Evolutionary conservation across 2,797 vertebrate species (phyloP), one percentile per base, ranked within the genome.

Genomic region (Iguana delicatissima): DNA sequence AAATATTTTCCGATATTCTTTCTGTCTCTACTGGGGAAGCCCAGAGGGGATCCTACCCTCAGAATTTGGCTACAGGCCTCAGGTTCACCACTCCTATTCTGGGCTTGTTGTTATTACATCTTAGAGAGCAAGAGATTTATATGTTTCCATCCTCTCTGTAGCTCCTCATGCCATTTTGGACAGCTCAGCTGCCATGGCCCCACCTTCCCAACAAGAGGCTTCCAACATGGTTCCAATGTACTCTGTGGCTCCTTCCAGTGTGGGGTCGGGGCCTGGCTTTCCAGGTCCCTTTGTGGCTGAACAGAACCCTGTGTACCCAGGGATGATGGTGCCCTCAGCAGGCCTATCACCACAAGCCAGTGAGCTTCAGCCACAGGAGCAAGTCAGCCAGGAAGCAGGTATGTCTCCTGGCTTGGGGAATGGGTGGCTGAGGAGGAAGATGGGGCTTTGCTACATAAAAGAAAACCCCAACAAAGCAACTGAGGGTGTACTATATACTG

Each of bases 151-250:
- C 93, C 87, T 59, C 86, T 89, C 89, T 88, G 6, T 92, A 99
- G 99, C 98, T 89, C 98, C 98, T 52, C 96, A 97, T 35, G 95
- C 95, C 57, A 97, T 98, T 88, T 97, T 98, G 20, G 98, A 98
- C 93, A 97, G 98, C 4, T 96, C 97, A 24, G 93, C 83, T n/a
- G 92, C 95, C 20, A 92, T 96, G 91, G 88, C 94, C 24, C 89
- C 96, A 35, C 77, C 88, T n/a, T 83, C 92, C 67, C 96, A 96
- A 50, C 87, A 93, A 0, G 90, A 81, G 81, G 0, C 88, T 24
- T 90, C 80, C 0, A 94, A 97, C 26, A 92, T 91, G 6, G 96
- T 97, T 93, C 97, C 98, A 0, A 97, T 98, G 93, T 98, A 98
- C 92, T 96, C 98, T 0, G 96, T 97, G 29, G 92, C 97, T 1